Evolutionary conservation across 2,797 vertebrate genomes (phyloP).

Genomic region (Ciconia nigra): DNA sequence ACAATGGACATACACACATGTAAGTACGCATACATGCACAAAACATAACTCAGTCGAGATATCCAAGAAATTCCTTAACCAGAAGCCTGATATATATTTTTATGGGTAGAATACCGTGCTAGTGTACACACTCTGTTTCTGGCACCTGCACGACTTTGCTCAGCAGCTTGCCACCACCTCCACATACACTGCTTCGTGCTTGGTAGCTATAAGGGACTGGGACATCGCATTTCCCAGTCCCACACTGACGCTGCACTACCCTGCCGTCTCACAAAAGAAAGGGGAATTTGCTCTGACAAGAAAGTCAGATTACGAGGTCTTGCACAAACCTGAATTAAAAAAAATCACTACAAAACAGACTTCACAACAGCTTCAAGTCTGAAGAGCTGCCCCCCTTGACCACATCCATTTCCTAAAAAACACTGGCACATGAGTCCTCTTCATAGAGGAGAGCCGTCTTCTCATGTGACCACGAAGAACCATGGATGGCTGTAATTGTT

Average conservation of each 20-base stretch:
- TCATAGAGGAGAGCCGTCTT: background rate
- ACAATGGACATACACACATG: background rate
- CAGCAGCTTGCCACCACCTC: background rate
- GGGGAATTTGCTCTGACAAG: background rate
- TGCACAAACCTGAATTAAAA: background rate
- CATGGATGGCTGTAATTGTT: background rate
- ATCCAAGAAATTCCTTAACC: background rate
- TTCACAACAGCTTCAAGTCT: background rate
- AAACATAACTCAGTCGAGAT: background rate
- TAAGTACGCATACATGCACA: background rate
- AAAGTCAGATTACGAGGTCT: background rate
- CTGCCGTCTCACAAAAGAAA: background rate
- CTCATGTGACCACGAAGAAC: background rate
- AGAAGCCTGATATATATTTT: background rate
- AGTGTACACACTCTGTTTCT: background rate
- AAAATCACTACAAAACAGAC: background rate
- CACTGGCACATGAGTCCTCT: background rate
- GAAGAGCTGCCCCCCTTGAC: background rate
- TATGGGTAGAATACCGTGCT: background rate
- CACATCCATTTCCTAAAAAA: background rate
- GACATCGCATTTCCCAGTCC: background rate
- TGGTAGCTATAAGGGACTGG: background rate
- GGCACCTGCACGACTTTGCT: background rate
- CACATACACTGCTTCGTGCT: rapidly evolving
- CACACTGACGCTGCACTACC: too few relatives aligned